Conservation (phyloP, 1,140 invertebrate genomes). For the Drosophila ohnishii region DNA sequence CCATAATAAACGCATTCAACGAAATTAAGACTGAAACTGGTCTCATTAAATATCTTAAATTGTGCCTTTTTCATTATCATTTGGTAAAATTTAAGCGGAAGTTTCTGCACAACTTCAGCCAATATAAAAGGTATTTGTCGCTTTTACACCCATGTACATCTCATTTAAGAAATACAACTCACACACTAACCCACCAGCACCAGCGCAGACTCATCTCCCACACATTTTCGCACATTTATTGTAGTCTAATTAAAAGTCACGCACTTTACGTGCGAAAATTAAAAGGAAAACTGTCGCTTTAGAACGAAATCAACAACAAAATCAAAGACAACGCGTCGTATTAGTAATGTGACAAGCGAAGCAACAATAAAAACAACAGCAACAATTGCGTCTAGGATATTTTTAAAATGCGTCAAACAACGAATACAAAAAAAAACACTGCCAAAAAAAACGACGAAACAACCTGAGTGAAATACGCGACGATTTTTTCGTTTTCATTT, state of each 20-base stretch:
- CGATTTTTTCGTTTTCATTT: constrained; percentile 62
- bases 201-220: constrained; percentile 28
- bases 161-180: background rate
- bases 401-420: constrained; percentile 77
- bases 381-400: constrained; percentile 74
- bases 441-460: constrained; percentile 17
- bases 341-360: constrained; percentile 65
- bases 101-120: background rate
- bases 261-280: constrained; percentile 74
- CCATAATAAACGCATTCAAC: too few species aligned
- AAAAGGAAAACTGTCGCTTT: constrained; percentile 20
- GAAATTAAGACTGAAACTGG: background rate
- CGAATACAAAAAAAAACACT: constrained; percentile 22
- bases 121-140: background rate
- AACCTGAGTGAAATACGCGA: constrained; percentile 59
- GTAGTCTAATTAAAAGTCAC: constrained; percentile 78
- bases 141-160: constrained; percentile 13
- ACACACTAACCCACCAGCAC: constrained; percentile 9
- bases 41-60: background rate
- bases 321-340: constrained; percentile 73
- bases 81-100: background rate
- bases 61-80: background rate
- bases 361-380: constrained; percentile 37
- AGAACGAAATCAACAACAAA: constrained; percentile 22
- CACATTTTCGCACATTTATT: constrained; percentile 69